These are phyloP conservation scores for Echinops telfairi DNA, from an alignment of 2,113 vertebrate genomes.

Conservation along the genomic window DNA sequence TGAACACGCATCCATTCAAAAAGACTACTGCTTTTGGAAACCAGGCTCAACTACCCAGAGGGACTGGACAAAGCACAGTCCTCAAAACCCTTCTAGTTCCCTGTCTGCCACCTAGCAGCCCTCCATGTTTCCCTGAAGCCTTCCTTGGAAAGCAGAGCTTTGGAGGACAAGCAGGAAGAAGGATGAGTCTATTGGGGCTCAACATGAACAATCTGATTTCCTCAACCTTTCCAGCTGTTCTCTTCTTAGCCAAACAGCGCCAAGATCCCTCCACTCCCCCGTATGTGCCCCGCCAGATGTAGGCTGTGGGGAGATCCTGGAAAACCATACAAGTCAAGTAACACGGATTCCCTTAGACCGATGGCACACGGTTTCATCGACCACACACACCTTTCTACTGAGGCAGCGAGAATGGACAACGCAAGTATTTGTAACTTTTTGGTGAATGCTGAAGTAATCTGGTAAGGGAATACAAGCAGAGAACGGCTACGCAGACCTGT, in stretches of 20 bases:
- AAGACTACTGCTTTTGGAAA: not conserved
- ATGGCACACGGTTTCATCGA: conserved; percentile 15
- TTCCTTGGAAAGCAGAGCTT: not conserved
- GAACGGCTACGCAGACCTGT: not conserved
- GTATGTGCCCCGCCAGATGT: not conserved
- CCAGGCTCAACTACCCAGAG: not conserved
- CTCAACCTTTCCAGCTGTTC: not conserved
- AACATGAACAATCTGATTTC: not conserved
- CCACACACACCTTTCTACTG: conserved; percentile 1
- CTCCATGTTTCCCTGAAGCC: not conserved
- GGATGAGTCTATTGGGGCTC: not conserved
- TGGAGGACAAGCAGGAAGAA: not conserved
- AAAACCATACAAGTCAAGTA: not conserved
- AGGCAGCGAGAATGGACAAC: too few species aligned
- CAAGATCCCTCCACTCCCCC: not conserved
- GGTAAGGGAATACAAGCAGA: not conserved
- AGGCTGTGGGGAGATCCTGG: not conserved
- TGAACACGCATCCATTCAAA: not conserved
- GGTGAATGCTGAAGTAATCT: not conserved
- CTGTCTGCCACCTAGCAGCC: not conserved
- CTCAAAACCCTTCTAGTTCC: not conserved
- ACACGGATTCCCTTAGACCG: not conserved
- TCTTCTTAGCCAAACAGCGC: not conserved
- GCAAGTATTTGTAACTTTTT: not conserved
- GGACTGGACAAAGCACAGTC: not conserved